These are phyloP conservation scores for Leptura quadrifasciata DNA, from an alignment of 2,888 invertebrate species.

Conservation along the genomic window DNA sequence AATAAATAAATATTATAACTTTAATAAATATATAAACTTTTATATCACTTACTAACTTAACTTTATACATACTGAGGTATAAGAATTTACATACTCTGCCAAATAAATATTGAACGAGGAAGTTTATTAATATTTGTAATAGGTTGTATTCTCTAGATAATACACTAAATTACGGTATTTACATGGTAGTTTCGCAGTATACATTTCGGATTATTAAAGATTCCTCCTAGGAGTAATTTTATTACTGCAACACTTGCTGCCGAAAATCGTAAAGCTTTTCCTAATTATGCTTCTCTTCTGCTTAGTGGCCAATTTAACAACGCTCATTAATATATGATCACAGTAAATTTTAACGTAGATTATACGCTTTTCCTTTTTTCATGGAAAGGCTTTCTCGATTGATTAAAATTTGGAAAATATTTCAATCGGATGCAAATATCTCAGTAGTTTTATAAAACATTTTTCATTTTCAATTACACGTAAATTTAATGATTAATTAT, in stretches of 20 bases:
- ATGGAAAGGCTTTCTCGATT: neutral
- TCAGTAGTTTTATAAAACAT: too few relatives aligned
- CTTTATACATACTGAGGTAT: too few relatives aligned
- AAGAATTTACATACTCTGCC: too few relatives aligned
- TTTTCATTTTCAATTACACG: too few relatives aligned
- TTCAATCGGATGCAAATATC: neutral
- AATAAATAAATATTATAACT: too few relatives aligned
- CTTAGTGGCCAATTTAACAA: constrained; percentile 23
- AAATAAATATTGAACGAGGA: neutral
- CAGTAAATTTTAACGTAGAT: constrained; percentile 20
- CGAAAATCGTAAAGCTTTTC: constrained; percentile 32
- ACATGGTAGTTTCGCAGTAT: neutral
- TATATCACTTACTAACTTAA: too few relatives aligned
- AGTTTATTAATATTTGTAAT: neutral
- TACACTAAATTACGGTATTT: neutral
- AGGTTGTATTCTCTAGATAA: neutral
- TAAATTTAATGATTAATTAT: too few relatives aligned
- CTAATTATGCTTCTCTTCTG: constrained; percentile 10
- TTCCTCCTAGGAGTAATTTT: constrained; percentile 45
- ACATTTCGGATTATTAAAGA: constrained; percentile 43
- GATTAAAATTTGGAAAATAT: neutral
- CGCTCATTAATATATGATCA: constrained; percentile 23
- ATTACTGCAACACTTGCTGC: constrained; percentile 43
- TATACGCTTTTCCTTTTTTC: neutral
- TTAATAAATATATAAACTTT: too few relatives aligned